Base-by-base conservation (phyloP, 2,888 invertebrate genomes). In the Eupeodes luniger region DNA sequence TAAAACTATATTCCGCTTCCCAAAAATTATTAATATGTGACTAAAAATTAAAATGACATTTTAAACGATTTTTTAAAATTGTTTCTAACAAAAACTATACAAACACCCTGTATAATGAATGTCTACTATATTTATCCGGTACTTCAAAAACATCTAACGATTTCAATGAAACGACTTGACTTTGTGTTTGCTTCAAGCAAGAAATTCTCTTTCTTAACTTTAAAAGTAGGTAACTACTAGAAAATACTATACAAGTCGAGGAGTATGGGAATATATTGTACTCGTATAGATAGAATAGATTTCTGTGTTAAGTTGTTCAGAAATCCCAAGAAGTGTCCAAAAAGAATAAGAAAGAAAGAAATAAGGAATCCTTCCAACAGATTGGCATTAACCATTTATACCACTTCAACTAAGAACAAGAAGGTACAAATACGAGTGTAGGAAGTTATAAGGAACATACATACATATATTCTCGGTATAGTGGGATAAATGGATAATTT, bases 381-480 rank as follows among this genome's bases (percentile, higher is more conserved):
- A 49, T 66, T 66, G 66, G 47, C 66, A 66, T 66, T 5, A 66
- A 66, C 66, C 44, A 64, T 64, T 64, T 64, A 64, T 44, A 64
- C 64, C 64, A 64, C 64, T 64, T 16, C 14, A 11, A 19, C 14
- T 5, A 12, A 64, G 47, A 6, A 44, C 19, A 19, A 19, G 64
- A 40, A 40, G 40, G 40, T 40, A 40, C 40, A 40, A 40, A 40
- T 40, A 40, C 40, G 6, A 27, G 27, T 27, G 27, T 27, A 40
- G 40, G 40, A 40, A 9, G 40, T 40, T 40, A 27, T 27, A 27
- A 40, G 40, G 40, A 7, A 40, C 9, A 27, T 36, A 36, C 36
- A 7, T 5, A 40, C 5, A 40, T 47, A 47, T 57, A 12, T 27
- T 12, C 10, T n/a, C 9, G 5, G 5, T 53, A 9, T 53, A 61